phyloP scores from a whole-genome alignment of 2,113 vertebrate genomes.

The Protobothrops mucrosquamatus region DNA sequence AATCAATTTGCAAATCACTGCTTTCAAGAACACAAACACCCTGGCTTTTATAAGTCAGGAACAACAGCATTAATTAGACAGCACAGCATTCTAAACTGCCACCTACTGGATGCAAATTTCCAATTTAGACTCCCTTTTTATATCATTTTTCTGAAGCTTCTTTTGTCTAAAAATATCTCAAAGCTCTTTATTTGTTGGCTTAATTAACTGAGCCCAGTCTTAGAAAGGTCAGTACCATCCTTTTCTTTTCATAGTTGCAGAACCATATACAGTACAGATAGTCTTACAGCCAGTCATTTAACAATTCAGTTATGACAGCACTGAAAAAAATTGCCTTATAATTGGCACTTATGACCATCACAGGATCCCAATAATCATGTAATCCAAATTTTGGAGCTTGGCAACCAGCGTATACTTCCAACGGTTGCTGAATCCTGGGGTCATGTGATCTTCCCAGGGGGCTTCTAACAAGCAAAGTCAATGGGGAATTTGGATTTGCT shows the following conservation, averaged over 20 bases:
- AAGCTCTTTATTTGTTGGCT: background rate
- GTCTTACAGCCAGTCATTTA: background rate
- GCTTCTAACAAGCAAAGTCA: no score
- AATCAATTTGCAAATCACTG: background rate
- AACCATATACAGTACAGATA: background rate
- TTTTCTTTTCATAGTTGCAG: background rate
- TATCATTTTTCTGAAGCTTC: background rate
- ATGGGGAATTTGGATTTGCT: no score
- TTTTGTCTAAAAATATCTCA: background rate
- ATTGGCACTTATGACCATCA: background rate
- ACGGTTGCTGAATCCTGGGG: background rate
- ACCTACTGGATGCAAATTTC: background rate
- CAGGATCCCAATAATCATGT: background rate
- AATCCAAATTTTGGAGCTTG: no score
- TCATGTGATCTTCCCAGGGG: background rate
- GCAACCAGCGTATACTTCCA: background rate
- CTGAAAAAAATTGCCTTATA: background rate
- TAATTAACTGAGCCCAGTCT: background rate
- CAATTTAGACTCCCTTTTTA: background rate
- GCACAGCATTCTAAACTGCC: background rate
- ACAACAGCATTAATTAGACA: background rate
- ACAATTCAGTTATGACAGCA: background rate
- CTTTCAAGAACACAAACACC: background rate
- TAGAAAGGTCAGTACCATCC: background rate
- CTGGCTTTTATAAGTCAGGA: background rate